phyloP scores from a whole-genome alignment of 2,888 invertebrate genomes.

The Eulithis prunata region DNA sequence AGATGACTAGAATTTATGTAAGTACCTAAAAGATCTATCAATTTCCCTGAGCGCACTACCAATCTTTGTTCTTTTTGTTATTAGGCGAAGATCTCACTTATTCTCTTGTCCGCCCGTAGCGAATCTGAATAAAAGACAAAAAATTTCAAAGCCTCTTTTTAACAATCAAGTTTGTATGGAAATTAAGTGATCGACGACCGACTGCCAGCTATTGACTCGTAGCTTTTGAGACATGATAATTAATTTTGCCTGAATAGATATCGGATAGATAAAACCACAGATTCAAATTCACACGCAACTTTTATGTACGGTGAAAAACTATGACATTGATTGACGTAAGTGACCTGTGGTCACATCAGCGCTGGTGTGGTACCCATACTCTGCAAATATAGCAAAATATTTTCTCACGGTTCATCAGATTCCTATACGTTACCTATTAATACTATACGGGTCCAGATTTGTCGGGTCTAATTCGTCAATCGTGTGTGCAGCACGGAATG shows the following conservation, averaged over 20 bases:
- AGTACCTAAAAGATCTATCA: neutral
- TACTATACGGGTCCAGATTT: conserved; percentile 22
- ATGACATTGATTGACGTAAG: conserved; percentile 54
- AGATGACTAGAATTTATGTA: no score
- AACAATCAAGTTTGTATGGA: neutral
- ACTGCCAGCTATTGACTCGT: neutral
- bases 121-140: neutral
- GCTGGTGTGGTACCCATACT: conserved; percentile 49
- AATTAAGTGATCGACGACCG: neutral
- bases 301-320: conserved; percentile 35
- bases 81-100: neutral
- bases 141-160: neutral
- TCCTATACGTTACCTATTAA: conserved; percentile 28
- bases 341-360: conserved; percentile 53
- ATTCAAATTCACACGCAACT: conserved; percentile 14
- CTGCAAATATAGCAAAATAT: conserved; percentile 36
- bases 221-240: conserved; percentile 11
- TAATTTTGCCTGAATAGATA: conserved; percentile 19
- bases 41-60: neutral
- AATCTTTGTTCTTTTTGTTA: neutral
- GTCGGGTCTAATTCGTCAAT: conserved; percentile 49
- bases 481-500: conserved; percentile 46
- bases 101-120: neutral
- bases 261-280: conserved; percentile 1
- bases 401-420: conserved; percentile 50